Evolutionary conservation across 2,888 invertebrate species (phyloP), one percentile per base, ranked within the genome.

Genomic region (Nemotelus nigrinus): DNA sequence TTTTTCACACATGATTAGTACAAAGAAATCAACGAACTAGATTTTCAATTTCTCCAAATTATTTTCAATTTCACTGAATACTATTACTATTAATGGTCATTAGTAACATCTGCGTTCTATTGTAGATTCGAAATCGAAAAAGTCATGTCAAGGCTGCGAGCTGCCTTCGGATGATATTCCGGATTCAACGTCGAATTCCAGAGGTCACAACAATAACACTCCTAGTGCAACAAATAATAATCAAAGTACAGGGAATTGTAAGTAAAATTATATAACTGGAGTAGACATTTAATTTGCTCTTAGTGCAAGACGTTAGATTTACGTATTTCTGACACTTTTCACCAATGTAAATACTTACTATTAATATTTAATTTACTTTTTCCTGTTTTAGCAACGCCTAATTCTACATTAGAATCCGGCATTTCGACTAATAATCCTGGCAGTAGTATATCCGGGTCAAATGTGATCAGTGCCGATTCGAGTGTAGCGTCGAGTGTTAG

Each of bases 161-260:
- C 89, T 92, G 86, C 94, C 92, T 78, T 91, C 91, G 68, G 92
- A 93, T 82, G 93, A 93, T 83, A 88, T 92, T 76, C 92, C 93
- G 3, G 93, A 93, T 82, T 89, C 93, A 57, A 89, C 91, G 48
- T 91, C 92, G 53, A 87, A 88, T 81, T 89, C 89, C 10, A 89
- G 92, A 80, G 93, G 92, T 74, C 91, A 93, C 84, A 93, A 94
- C 84, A 94, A 94, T 86, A 94, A 94, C 86, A 94, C 94, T 63
- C 93, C 93, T 43, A 93, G 92, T 85, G 93, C 93, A 77, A 93
- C 93, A 78, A 92, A 91, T 83, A 94, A 93, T 85, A 93, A 93
- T 85, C 90, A 89, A 83, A 91, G 85, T 81, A 77, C 86, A 68
- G 87, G 87, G 82, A 87, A 85, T 79, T 83, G 87, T 87, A 86